Percentiles rank a stretch among this genome's conserved stretches.
Conservation (phyloP, 2,888 invertebrate species). For the Chrysomela aeneicollis region DNA sequence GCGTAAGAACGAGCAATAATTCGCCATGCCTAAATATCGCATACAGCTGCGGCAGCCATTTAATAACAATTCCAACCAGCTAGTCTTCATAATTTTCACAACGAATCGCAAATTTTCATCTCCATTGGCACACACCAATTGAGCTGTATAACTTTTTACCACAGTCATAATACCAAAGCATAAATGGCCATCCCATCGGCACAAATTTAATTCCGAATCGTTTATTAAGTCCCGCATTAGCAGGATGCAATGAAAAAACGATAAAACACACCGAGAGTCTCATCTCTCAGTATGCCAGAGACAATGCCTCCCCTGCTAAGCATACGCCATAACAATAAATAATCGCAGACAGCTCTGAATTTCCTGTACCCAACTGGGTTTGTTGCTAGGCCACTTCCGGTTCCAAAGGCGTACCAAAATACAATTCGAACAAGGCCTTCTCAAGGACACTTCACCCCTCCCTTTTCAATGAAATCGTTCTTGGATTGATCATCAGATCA, state of each 20-base stretch:
- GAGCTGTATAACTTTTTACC: not conserved
- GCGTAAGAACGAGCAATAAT: too few species aligned
- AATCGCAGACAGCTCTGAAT: conserved; percentile 55
- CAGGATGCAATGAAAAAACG: conserved; percentile 43
- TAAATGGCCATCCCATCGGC: conserved; percentile 24
- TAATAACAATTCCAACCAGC: too few species aligned
- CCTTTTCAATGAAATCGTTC: too few species aligned
- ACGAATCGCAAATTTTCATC: not conserved
- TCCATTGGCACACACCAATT: not conserved
- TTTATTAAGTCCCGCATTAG: conserved; percentile 32
- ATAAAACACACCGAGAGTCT: conserved; percentile 43
- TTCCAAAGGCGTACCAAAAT: not conserved
- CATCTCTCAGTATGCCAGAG: conserved; percentile 36
- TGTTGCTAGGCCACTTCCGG: conserved; percentile 7
- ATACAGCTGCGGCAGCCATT: too few species aligned
- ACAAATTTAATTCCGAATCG: conserved; percentile 33
- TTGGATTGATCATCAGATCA: too few species aligned
- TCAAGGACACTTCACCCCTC: too few species aligned
- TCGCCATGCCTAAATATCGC: too few species aligned
- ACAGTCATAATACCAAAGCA: conserved; percentile 10
- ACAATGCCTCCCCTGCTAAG: conserved; percentile 51
- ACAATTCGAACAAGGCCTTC: not conserved
- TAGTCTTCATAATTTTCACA: too few species aligned
- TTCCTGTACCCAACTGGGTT: conserved; percentile 51
- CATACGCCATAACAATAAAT: conserved; percentile 58